Evolutionary conservation across 2,113 vertebrate species (phyloP), one percentile per base, ranked within the genome.

Genomic region (Cyanocitta stelleri): DNA sequence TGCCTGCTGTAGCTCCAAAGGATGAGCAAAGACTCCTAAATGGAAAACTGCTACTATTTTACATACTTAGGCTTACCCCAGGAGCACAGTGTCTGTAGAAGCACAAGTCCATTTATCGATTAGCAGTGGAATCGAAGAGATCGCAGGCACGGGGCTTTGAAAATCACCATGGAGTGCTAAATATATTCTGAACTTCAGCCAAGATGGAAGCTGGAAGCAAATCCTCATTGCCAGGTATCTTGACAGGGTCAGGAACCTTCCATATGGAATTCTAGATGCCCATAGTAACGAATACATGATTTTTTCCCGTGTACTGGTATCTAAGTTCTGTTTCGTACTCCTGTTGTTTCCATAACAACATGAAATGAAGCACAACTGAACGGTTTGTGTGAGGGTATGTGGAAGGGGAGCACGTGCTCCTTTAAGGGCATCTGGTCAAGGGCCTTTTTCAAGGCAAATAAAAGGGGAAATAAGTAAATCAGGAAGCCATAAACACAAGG

Each of bases 311-410:
- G 7, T 17, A 49, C 30, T 61, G 32, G 6, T 66, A 33, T 54
- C 35, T 63, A 44, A 37, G 73, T 23, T 86, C 72, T 49, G 23
- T 66, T 84, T 87, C 48, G 8, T 71, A 16, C 23, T 74, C 35
- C 13, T 43, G 11, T 55, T 77, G 73, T 94, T 96, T 73, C 93
- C 66, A 63, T 95, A 95, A 92, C 90, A 93, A 77, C 74, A 20
- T 8, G 48, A 68, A 84, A 48, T 37, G 78, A 68, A 93, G 44
- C 48, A 71, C 56, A 76, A 15, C 10, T 18, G 19, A 79, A 20
- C 0, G 5, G 41, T 46, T 64, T 55, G 30, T 27, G 30, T n/a
- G 37, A 69, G 33, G 27, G 12, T 33, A 3, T 66, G 39, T 41
- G 35, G 44, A 87, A 77, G 17, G 30, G 46, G 13, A 58, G 6